These are phyloP conservation scores for Luperina testacea DNA, from an alignment of 2,888 invertebrate species.

Conservation along the genomic window DNA sequence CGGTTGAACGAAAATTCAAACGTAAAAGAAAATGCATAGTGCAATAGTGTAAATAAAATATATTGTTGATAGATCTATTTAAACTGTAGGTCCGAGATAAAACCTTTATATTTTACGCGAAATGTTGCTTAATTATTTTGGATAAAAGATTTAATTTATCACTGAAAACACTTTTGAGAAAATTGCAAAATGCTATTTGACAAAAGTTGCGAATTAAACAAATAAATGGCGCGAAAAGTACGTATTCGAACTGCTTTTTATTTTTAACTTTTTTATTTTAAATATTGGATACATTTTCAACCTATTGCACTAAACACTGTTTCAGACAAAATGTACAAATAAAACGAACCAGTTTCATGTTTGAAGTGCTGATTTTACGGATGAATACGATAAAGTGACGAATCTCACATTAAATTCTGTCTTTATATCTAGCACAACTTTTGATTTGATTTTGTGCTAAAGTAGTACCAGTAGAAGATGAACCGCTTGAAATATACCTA, in stretches of 20 bases:
- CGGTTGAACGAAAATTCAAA: not conserved
- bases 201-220: not conserved
- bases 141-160: not conserved
- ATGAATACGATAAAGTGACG: constrained; percentile 69
- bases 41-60: not conserved
- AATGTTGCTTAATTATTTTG: not conserved
- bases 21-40: not conserved
- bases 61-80: not conserved
- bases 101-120: not conserved
- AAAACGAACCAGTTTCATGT: constrained; percentile 77
- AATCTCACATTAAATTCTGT: constrained; percentile 63
- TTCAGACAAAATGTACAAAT: constrained; percentile 60
- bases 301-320: constrained; percentile 45
- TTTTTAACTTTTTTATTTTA: not conserved
- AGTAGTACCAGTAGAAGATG: constrained; percentile 73
- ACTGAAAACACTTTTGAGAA: constrained; percentile 24
- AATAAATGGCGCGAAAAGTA: not conserved
- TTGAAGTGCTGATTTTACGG: constrained; percentile 66
- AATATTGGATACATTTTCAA: constrained; percentile 20
- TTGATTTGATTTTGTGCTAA: constrained; percentile 60
- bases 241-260: constrained; percentile 15
- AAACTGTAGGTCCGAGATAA: not conserved
- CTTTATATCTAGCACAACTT: constrained; percentile 71
- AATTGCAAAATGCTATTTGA: not conserved
- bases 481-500: constrained; percentile 70